Base-by-base conservation (phyloP, 1,140 invertebrate genomes). In the Bombyx mandarina region DNA sequence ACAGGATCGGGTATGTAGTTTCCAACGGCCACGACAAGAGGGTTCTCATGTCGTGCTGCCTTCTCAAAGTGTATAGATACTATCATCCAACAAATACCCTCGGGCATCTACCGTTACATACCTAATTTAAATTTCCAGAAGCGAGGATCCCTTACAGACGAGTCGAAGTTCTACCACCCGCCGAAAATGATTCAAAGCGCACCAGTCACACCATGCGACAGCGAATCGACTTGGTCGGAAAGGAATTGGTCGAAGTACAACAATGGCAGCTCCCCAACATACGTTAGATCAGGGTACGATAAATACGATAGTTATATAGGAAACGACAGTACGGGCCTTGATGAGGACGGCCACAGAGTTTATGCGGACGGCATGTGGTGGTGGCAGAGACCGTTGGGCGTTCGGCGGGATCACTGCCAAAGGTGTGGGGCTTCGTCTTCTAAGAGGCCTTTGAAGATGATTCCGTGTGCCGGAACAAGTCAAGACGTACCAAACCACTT, bases 141-240 rank as follows among this genome's bases (percentile, higher is more conserved):
- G 73, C 80, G 79, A 67, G 69, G 77, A 63, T 83, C 82, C 58
- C 64, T 78, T 58, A 73, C 80, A 51, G 71, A 86, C 66, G 73
- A 81, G 54, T 65, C 62, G 18, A 64, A 65, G 18, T 65, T 60
- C n/a, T 66, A 70, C 55, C 72, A 75, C 56, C 62, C 66, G 62
- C 79, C 72, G 35, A 79, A 79, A 65, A 67, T 73, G 7, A 66
- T 60, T 12, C 68, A 68, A 52, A 86, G 82, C 54, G 82, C 80
- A 6, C 82, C 82, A 48, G 80, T 82, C 3, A 86, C 80, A 0
- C 82, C 82, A 42, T 82, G 79, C 61, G 82, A 86, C 55, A 83
- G 78, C 65, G 82, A 82, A 56, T 74, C 76, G 4, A 73, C 68
- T 6, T 82, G 79, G 78, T 75, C 74, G 5, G 71, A 77, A 49